Evolutionary conservation across 1,140 invertebrate genomes (phyloP).

Genomic region (Drosophila paulistorum): DNA sequence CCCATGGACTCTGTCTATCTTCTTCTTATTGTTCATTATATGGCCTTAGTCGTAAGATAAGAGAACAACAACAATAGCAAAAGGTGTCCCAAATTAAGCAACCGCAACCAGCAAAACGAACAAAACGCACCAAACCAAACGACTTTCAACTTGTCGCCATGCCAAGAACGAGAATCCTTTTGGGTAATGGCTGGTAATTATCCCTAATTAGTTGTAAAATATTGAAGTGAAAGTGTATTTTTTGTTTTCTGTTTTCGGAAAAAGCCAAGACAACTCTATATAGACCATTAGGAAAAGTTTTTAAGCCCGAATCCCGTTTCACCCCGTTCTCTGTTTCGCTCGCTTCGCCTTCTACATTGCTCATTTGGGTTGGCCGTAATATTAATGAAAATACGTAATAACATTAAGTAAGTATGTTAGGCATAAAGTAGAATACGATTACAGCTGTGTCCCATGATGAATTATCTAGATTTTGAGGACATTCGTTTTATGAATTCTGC

Average conservation of each 20-base stretch:
- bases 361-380: slow-evolving; percentile 19
- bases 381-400: slow-evolving; percentile 46
- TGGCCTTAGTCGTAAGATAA: slow-evolving; percentile 26
- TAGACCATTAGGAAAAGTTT: slow-evolving; percentile 59
- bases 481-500: slow-evolving; percentile 10
- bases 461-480: slow-evolving; percentile 33
- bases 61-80: slow-evolving; percentile 11
- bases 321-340: not conserved
- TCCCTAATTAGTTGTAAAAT: slow-evolving; percentile 80
- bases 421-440: slow-evolving; percentile 44
- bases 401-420: slow-evolving; percentile 37
- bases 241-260: no score
- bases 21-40: slow-evolving; percentile 39
- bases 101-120: not conserved
- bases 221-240: slow-evolving; percentile 69
- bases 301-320: not conserved
- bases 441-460: slow-evolving; percentile 58
- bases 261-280: slow-evolving; percentile 37
- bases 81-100: not conserved
- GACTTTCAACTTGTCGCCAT: slow-evolving; percentile 54
- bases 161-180: slow-evolving; percentile 39
- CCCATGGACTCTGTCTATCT: not conserved
- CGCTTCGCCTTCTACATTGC: not conserved
- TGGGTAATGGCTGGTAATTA: slow-evolving; percentile 74
- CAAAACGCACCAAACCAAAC: slow-evolving; percentile 12